phyloP scores from a whole-genome alignment of 1,140 invertebrate genomes.

The Cyphomyrmex costatus region DNA sequence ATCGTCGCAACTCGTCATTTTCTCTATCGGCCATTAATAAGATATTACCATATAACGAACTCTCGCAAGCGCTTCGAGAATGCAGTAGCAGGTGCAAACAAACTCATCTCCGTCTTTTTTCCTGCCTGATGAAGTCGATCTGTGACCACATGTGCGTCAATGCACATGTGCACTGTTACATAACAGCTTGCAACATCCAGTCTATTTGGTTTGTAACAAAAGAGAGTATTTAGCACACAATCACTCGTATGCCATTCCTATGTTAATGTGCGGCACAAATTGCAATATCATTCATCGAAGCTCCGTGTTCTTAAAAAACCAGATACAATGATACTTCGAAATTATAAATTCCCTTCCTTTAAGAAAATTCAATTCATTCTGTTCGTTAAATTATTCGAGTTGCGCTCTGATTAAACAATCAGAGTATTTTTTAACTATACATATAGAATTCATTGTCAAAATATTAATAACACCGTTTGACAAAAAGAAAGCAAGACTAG shows the following conservation, averaged over 20 bases:
- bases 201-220: slow-evolving; percentile 70
- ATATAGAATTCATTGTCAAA: neutral
- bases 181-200: slow-evolving; percentile 66
- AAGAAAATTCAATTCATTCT: neutral
- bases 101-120: slow-evolving; percentile 49
- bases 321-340: neutral
- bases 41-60: slow-evolving; percentile 31
- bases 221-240: slow-evolving; percentile 64
- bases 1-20: slow-evolving; percentile 28
- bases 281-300: neutral
- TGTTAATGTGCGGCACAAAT: slow-evolving; percentile 58
- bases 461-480: neutral
- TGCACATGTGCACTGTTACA: slow-evolving; percentile 67
- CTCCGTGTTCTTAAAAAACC: neutral
- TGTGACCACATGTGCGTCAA: slow-evolving; percentile 35
- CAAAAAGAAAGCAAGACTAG: too few species aligned
- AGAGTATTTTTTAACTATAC: neutral
- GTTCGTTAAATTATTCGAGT: neutral
- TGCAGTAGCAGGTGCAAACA: slow-evolving; percentile 55
- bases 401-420: neutral
- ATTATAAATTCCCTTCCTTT: neutral
- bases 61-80: slow-evolving; percentile 8
- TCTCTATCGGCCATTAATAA: slow-evolving; percentile 22
- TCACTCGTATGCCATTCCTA: slow-evolving; percentile 37
- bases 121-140: slow-evolving; percentile 19